phyloP scores from a whole-genome alignment of 2,888 invertebrate species.

The Tuta absoluta region DNA sequence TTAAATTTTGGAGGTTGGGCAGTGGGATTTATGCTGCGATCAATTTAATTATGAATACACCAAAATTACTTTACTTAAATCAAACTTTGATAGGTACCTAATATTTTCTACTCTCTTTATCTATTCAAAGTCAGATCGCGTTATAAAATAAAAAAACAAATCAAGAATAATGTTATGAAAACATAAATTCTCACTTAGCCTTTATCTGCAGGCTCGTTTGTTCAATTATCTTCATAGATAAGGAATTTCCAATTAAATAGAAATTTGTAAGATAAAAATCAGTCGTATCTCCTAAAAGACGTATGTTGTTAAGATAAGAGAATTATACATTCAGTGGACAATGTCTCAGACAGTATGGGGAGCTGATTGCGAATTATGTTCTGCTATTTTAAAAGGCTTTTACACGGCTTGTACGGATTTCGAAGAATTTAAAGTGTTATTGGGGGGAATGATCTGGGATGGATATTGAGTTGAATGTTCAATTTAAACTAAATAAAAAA shows the following conservation, averaged over 20 bases:
- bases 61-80: background rate
- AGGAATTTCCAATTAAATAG: conserved; percentile 67
- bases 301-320: conserved; percentile 39
- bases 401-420: background rate
- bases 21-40: too few relatives aligned
- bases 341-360: background rate
- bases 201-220: conserved; percentile 58
- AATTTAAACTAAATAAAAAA: too few relatives aligned
- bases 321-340: conserved; percentile 18
- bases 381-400: conserved; percentile 10
- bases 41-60: background rate
- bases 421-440: background rate
- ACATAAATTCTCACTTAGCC: conserved; percentile 74
- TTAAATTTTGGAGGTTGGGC: too few relatives aligned
- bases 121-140: background rate
- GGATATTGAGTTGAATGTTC: too few relatives aligned
- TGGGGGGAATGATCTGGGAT: background rate
- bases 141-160: background rate
- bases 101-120: background rate
- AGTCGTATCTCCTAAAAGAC: conserved; percentile 42
- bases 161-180: conserved; percentile 33
- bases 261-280: conserved; percentile 51
- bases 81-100: background rate
- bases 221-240: conserved; percentile 63
- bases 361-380: conserved; percentile 17